Evolutionary conservation across 2,888 invertebrate species (phyloP).

Genomic region (Drosophila pegasa): DNA sequence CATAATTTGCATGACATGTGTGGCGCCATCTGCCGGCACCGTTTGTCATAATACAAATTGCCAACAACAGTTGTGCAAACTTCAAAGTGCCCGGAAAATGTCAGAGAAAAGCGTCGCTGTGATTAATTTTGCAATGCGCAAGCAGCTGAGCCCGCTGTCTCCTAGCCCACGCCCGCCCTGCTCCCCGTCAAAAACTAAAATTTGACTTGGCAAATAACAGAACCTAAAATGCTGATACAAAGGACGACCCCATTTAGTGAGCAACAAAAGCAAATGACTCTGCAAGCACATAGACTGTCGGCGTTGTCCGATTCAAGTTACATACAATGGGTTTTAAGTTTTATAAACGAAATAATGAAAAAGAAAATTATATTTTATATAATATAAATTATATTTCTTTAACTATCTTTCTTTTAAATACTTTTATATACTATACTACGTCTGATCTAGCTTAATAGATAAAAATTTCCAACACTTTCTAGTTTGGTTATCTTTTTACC

Average conservation of each 20-base stretch:
- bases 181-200: constrained; percentile 49
- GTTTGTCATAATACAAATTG: constrained; percentile 73
- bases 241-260: background rate
- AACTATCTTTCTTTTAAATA: too few species aligned
- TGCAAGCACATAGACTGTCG: background rate
- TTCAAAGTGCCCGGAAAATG: constrained; percentile 56
- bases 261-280: background rate
- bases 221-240: constrained; percentile 2
- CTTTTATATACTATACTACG: too few species aligned
- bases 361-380: too few species aligned
- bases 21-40: constrained; percentile 70
- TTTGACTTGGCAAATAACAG: constrained; percentile 44
- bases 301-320: background rate
- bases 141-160: constrained; percentile 49
- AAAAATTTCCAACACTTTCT: too few species aligned
- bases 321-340: too few species aligned
- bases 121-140: constrained; percentile 64
- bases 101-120: constrained; percentile 49
- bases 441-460: too few species aligned
- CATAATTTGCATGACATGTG: constrained; percentile 78
- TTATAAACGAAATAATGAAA: too few species aligned
- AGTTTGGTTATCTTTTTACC: too few species aligned
- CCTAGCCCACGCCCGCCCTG: background rate
- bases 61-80: constrained; percentile 64
- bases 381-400: too few species aligned